A percentile compares a stretch with the other conserved stretches of the same genome.
phyloP scores from a whole-genome alignment of 2,113 vertebrate species.

The Heterocephalus glaber region DNA sequence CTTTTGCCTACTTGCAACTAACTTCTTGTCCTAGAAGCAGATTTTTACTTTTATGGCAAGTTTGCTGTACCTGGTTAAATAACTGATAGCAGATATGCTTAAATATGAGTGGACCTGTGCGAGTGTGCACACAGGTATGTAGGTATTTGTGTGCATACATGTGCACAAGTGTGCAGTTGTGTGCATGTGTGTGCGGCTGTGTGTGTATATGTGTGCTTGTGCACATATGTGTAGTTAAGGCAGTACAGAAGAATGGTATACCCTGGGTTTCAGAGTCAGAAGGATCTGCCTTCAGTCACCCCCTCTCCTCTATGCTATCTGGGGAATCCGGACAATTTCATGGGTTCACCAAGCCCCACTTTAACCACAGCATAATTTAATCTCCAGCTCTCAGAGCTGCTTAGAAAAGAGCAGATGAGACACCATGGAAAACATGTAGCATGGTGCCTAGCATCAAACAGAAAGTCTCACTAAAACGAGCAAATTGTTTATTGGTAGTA shows the following conservation, averaged over 20 bases:
- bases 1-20: background rate
- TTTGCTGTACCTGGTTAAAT: background rate
- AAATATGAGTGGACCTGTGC: background rate
- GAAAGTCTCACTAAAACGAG: background rate
- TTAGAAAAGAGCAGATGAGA: background rate
- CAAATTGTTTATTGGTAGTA: background rate
- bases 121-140: background rate
- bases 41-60: background rate
- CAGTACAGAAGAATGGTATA: rapidly evolving
- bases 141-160: background rate
- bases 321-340: background rate
- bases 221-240: background rate
- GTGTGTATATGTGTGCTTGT: rapidly evolving
- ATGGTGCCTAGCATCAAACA: background rate
- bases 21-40: background rate
- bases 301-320: background rate
- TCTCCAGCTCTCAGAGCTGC: background rate
- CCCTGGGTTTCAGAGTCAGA: background rate
- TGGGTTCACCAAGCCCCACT: background rate
- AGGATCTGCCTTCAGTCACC: background rate
- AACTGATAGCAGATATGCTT: background rate
- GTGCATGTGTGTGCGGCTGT: too few relatives aligned
- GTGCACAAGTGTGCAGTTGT: rapidly evolving
- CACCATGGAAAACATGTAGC: background rate
- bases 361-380: background rate